phyloP scores from a whole-genome alignment of 30 jellyfish, hydroid and myxozoan genomes.

The Rhopilema esculentum region DNA sequence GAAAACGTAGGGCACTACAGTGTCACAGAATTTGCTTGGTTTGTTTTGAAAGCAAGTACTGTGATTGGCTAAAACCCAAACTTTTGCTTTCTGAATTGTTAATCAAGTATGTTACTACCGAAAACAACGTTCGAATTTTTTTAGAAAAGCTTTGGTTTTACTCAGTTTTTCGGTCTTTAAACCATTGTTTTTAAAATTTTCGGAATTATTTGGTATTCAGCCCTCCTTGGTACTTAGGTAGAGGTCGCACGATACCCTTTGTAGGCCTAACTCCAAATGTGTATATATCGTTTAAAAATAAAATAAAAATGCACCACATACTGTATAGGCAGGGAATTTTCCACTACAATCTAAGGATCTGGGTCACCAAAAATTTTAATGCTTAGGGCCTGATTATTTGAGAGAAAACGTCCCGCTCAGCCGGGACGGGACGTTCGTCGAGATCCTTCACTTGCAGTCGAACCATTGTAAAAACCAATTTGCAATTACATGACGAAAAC shows the following conservation, averaged over 20 bases:
- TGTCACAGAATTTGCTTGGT: slow-evolving; percentile 29
- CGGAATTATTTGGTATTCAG: slow-evolving; percentile 18
- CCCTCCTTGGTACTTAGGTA: slow-evolving; percentile 32
- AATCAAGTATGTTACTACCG: slow-evolving; percentile 23
- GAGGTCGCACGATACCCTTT: slow-evolving; percentile 20
- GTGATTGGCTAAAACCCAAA: slow-evolving; percentile 24
- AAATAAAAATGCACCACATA: too few species aligned
- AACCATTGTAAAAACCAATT: slow-evolving; percentile 31
- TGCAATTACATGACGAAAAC: slow-evolving; percentile 39
- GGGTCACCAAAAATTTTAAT: too few species aligned
- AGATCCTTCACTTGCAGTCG: slow-evolving; percentile 36
- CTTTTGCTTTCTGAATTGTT: slow-evolving; percentile 4
- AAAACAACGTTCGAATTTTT: slow-evolving; percentile 10
- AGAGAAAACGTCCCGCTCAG: slow-evolving; percentile 28
- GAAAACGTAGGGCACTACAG: slow-evolving; percentile 28
- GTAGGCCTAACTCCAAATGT: slow-evolving; percentile 23
- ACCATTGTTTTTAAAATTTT: slow-evolving; percentile 20
- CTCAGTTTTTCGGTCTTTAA: slow-evolving; percentile 26
- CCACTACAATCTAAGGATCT: too few species aligned
- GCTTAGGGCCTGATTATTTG: slow-evolving; percentile 17
- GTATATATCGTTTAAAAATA: neutral
- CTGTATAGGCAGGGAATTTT: too few species aligned
- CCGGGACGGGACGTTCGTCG: slow-evolving; percentile 51
- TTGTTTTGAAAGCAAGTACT: slow-evolving; percentile 14
- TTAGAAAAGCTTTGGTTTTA: slow-evolving; percentile 6